Evolutionary conservation across 2,113 vertebrate genomes (phyloP).

Genomic region (Synchiropus splendidus): DNA sequence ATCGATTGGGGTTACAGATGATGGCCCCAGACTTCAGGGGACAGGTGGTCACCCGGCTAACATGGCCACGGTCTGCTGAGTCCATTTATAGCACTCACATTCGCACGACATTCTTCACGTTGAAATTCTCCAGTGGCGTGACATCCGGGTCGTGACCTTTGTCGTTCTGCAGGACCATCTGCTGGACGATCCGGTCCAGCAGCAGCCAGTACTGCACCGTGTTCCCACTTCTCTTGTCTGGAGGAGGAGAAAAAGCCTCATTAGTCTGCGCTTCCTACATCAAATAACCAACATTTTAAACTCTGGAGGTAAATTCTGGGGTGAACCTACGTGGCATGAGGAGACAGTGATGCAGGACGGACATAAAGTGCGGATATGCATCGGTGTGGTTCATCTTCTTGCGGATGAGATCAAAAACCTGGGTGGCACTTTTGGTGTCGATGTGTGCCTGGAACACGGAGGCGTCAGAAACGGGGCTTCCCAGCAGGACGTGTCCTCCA

Average conservation of each 20-base stretch:
- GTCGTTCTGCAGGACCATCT: constrained; percentile 95
- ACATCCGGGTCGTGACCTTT: constrained; percentile 94
- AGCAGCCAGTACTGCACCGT: constrained; percentile 98
- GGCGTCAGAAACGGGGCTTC: not conserved
- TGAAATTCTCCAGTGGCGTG: constrained; percentile 96
- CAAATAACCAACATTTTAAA: too few species aligned
- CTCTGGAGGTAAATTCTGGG: not conserved
- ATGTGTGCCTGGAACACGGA: constrained; percentile 77
- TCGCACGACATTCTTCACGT: constrained; percentile 95
- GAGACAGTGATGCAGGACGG: constrained; percentile 96
- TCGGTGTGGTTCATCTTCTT: constrained; percentile 95
- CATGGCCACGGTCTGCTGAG: not conserved
- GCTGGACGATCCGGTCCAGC: constrained; percentile 92
- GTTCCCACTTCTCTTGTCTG: constrained; percentile 96
- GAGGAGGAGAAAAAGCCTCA: not conserved
- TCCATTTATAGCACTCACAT: constrained; percentile 86
- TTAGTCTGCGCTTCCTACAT: not conserved
- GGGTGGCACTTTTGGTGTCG: constrained; percentile 94
- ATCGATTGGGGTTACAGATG: too few species aligned
- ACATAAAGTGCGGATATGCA: constrained; percentile 96
- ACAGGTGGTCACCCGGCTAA: too few species aligned
- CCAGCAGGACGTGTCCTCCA: not conserved
- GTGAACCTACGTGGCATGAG: constrained; percentile 93
- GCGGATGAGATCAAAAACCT: constrained; percentile 93
- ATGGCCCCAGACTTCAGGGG: too few species aligned